Evolutionary conservation across 2,113 vertebrate species (phyloP).

Genomic region (Tachycineta bicolor): DNA sequence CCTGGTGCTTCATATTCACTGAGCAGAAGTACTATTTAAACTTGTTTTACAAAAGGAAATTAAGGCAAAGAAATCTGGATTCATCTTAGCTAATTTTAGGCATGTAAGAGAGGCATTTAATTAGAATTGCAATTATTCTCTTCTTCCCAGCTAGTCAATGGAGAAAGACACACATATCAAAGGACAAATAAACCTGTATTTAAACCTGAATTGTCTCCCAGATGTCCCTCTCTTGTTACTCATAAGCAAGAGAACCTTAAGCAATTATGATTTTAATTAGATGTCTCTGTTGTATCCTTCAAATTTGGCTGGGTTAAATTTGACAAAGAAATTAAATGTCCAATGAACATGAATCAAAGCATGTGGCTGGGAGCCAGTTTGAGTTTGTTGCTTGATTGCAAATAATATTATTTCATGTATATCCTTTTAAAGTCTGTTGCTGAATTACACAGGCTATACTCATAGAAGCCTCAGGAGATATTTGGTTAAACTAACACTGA

Average conservation of each 20-base stretch:
- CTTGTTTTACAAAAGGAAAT: background rate
- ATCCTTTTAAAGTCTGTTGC: background rate
- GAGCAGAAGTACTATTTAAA: background rate
- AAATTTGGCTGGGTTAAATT: background rate
- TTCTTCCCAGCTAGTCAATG: background rate
- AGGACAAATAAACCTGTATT: conserved; percentile 34
- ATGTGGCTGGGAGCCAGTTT: background rate
- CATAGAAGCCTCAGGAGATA: background rate
- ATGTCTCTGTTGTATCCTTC: background rate
- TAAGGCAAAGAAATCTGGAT: background rate
- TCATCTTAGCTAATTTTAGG: background rate
- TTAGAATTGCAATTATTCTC: conserved; percentile 5
- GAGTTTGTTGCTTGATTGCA: background rate
- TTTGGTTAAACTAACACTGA: background rate
- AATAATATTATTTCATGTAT: background rate
- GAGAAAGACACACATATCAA: background rate
- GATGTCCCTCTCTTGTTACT: background rate
- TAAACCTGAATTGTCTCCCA: conserved; percentile 1
- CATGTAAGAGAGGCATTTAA: background rate
- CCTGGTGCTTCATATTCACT: background rate
- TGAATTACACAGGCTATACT: background rate
- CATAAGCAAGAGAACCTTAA: background rate
- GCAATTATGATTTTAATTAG: background rate
- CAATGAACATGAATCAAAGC: background rate
- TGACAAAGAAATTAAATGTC: background rate